Evolutionary conservation across 23 tunicate genomes (phyloP).

Genomic region (Clavelina lepadiformis): DNA sequence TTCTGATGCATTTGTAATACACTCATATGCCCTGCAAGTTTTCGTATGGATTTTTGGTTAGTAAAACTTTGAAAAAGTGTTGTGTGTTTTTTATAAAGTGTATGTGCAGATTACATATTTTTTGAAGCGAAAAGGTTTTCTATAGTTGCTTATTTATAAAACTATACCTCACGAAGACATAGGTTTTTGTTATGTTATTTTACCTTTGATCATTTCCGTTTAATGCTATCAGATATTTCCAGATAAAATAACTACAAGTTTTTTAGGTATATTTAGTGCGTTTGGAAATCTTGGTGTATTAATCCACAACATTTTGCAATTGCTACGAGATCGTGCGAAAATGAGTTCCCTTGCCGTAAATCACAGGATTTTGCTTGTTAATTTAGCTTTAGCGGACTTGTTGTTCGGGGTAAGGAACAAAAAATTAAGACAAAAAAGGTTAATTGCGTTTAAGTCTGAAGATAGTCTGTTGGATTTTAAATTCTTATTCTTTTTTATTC

Average conservation of each 20-base stretch:
- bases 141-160: too few relatives aligned
- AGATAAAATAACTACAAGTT: too few relatives aligned
- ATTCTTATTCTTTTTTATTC: neutral
- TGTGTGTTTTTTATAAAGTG: too few relatives aligned
- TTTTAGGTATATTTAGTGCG: slow-evolving; percentile 34
- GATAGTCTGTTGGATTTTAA: neutral
- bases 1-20: slow-evolving; percentile 54
- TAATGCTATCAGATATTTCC: too few relatives aligned
- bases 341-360: slow-evolving; percentile 12
- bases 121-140: too few relatives aligned
- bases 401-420: slow-evolving; percentile 51
- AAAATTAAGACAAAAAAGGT: neutral
- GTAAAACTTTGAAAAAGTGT: too few relatives aligned
- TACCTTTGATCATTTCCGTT: too few relatives aligned
- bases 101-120: too few relatives aligned
- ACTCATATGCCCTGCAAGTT: slow-evolving; percentile 39
- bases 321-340: neutral
- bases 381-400: slow-evolving; percentile 63
- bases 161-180: too few relatives aligned
- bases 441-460: too few relatives aligned
- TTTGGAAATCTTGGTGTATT: slow-evolving; percentile 45
- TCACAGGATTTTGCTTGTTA: slow-evolving; percentile 45
- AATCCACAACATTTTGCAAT: slow-evolving; percentile 2
- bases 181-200: too few relatives aligned
- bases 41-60: slow-evolving; percentile 72